Percentiles rank a stretch among this genome's conserved stretches.
phyloP scores from a whole-genome alignment of 2,113 vertebrate species.

The Pristiophorus japonicus region DNA sequence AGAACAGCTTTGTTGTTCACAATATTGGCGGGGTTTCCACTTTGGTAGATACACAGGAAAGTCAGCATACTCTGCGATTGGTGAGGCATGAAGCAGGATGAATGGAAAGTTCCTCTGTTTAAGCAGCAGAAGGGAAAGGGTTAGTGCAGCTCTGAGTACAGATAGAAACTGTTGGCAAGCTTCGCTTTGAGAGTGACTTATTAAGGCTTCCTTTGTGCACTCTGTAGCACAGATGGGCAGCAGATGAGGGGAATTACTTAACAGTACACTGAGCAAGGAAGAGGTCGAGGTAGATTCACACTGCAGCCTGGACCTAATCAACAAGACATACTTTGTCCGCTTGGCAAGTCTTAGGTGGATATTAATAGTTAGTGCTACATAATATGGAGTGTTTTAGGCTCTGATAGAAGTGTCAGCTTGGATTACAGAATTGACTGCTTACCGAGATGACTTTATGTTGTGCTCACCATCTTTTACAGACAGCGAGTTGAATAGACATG shows the following conservation, averaged over 20 bases:
- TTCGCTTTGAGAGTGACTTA: neutral
- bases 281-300: neutral
- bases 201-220: neutral
- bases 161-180: neutral
- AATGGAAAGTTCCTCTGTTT: neutral
- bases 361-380: neutral
- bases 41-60: neutral
- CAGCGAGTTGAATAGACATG: neutral
- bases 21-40: too few species aligned
- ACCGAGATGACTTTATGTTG: neutral
- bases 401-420: neutral
- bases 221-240: neutral
- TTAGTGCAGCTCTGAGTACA: neutral
- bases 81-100: neutral
- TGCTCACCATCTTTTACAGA: neutral
- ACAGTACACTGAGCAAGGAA: neutral
- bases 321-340: neutral
- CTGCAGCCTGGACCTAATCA: neutral
- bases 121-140: neutral
- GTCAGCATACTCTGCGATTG: too few species aligned
- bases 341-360: neutral
- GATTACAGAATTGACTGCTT: neutral
- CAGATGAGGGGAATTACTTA: slow-evolving; percentile 22
- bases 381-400: neutral
- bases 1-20: neutral